These are phyloP conservation scores for Acanthosepion esculentum DNA, from an alignment of 2,888 invertebrate genomes.

Conservation along the genomic window DNA sequence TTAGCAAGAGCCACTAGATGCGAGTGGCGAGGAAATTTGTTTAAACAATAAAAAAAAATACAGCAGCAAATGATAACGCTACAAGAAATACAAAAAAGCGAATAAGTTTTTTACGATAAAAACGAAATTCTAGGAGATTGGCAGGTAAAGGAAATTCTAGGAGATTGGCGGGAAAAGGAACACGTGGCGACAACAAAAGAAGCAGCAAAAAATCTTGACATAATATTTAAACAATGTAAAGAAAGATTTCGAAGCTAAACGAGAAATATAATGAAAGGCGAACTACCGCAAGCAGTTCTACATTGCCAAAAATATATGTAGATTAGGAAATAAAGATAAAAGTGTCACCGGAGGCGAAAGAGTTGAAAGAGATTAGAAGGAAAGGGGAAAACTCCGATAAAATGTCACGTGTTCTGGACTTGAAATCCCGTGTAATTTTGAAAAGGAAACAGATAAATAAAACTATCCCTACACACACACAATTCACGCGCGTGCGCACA, in stretches of 20 bases:
- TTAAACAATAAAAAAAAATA: neutral
- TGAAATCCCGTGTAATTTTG: neutral
- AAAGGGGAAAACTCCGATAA: neutral
- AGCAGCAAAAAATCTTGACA: too few relatives aligned
- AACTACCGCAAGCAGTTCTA: neutral
- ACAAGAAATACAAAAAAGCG: too few relatives aligned
- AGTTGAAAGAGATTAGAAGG: neutral
- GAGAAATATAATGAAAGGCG: neutral
- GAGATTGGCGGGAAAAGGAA: neutral
- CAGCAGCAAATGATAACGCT: neutral
- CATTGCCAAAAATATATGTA: neutral
- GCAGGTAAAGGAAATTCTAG: too few relatives aligned
- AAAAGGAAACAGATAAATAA: neutral
- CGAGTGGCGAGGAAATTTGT: too few relatives aligned
- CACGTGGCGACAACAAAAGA: neutral
- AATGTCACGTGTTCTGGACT: neutral
- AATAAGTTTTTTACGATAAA: neutral
- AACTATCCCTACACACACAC: too few relatives aligned
- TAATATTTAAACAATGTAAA: neutral
- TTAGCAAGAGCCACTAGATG: too few relatives aligned
- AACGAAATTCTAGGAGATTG: neutral
- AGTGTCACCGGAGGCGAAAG: neutral
- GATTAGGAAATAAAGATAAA: neutral
- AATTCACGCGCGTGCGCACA: fast-evolving
- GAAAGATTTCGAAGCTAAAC: neutral